Base-by-base conservation (phyloP, 2,888 invertebrate genomes). In the Tenthredo distinguenda region DNA sequence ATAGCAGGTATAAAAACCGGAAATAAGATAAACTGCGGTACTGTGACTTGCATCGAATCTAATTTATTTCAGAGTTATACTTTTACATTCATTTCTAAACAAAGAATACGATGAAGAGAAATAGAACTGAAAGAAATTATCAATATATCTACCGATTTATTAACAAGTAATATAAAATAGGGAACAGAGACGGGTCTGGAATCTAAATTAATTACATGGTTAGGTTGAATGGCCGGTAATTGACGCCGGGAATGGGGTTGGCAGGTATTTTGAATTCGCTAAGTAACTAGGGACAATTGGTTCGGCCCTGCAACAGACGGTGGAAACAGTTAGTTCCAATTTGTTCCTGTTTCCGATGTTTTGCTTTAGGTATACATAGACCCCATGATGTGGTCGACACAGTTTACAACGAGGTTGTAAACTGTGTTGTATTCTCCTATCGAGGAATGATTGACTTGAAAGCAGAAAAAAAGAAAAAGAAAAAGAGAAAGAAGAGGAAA, bases 211-310 rank as follows among this genome's bases (percentile, higher is more conserved):
- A 77, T 77, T 55, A 77, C 43, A 74, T 37, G 62, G 62, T 81
- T 62, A 40, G 43, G 62, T 81, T 81, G 81, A 62, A 62, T 10
- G 81, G 62, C 12, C 26, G 83, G 47, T 83, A 71, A 83, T 83
- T 83, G 83, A 83, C 43, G 47, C 34, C 71, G 83, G 83, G 5
- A 34, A 71, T 83, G 83, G 83, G 43, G 68, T 71, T 83, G 83
- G 83, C 83, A 83, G 83, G 65, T 83, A 71, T 83, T 83, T 83
- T 71, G 47, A 71, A 68, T 71, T 47, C 10, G 83, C 31, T 47
- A 47, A 65, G 83, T 83, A 83, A 83, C 71, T 83, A 81, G 83
- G 83, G 83, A 83, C 83, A 71, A 83, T 83, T 83, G 83, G 83
- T 71, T 83, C 68, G 83, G 83, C 71, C 34, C 83, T 83, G 83